phyloP scores from a whole-genome alignment of 2,113 vertebrate genomes.

The Burhinus bistriatus region DNA sequence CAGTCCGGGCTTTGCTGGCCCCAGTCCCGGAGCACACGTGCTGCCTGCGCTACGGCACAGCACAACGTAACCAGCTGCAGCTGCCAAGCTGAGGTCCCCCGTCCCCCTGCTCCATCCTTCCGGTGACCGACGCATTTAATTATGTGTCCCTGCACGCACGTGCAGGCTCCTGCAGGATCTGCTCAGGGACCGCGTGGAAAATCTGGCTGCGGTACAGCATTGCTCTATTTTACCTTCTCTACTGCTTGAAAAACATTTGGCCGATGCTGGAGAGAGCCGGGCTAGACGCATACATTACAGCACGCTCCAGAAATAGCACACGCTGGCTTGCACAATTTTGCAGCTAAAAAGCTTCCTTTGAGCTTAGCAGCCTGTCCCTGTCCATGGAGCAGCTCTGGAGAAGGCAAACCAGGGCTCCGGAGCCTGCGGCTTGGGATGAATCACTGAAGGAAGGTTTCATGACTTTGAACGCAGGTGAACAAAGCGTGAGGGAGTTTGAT shows the following conservation, averaged over 20 bases:
- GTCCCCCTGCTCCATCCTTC: neutral
- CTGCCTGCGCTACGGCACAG: neutral
- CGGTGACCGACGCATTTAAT: neutral
- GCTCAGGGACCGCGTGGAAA: neutral
- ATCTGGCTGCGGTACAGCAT: neutral
- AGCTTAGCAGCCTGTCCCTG: neutral
- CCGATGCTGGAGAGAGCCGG: constrained; percentile 6
- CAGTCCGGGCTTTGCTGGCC: neutral
- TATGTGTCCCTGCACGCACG: accelerated
- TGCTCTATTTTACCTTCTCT: constrained; percentile 34
- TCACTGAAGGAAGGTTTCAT: neutral
- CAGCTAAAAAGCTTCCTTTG: neutral
- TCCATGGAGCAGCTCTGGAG: neutral
- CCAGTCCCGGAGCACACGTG: accelerated
- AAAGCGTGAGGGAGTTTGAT: neutral
- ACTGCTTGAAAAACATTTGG: constrained; percentile 21
- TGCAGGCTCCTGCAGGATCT: neutral
- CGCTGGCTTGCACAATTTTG: neutral
- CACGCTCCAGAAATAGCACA: constrained; percentile 27
- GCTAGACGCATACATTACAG: constrained; percentile 25
- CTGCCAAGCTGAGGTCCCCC: neutral
- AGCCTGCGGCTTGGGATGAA: neutral
- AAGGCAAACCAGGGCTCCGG: neutral
- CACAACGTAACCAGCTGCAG: accelerated
- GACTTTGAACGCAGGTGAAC: neutral